These are phyloP conservation scores for Papilio polyxenes DNA, from an alignment of 1,140 invertebrate species.

Conservation along the genomic window DNA sequence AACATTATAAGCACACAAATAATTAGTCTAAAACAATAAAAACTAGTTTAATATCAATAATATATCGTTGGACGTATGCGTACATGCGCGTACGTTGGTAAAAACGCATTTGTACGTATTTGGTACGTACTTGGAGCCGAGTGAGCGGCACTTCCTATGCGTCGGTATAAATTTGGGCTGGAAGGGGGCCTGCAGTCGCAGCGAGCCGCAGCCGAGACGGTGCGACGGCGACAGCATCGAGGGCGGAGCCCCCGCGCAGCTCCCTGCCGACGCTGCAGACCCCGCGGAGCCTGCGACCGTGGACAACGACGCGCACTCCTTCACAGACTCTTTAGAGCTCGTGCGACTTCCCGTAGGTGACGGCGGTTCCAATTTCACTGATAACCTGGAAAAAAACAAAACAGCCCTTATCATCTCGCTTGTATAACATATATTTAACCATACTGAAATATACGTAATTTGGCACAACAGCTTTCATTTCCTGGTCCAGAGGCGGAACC, in stretches of 20 bases:
- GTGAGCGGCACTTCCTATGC: constrained; percentile 92
- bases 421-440: too few relatives aligned
- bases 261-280: constrained; percentile 80
- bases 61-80: too few relatives aligned
- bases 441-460: too few relatives aligned
- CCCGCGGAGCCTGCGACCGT: constrained; percentile 85
- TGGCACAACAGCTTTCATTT: too few relatives aligned
- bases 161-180: constrained; percentile 89
- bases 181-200: constrained; percentile 82
- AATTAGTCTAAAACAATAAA: too few relatives aligned
- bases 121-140: constrained; percentile 92
- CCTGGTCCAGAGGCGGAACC: too few relatives aligned
- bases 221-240: constrained; percentile 85
- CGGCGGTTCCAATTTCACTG: constrained; percentile 83
- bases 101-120: too few relatives aligned
- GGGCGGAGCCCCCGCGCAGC: constrained; percentile 76
- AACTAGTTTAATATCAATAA: too few relatives aligned
- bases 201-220: constrained; percentile 84
- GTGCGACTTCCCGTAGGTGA: constrained; percentile 79
- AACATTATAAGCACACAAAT: neutral
- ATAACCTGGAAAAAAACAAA: constrained; percentile 53
- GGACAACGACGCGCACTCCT: constrained; percentile 79
- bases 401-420: too few relatives aligned
- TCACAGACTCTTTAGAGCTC: constrained; percentile 88
- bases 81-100: too few relatives aligned